Conservation (phyloP, 2,113 vertebrate genomes). For the Collichthys lucidus region DNA sequence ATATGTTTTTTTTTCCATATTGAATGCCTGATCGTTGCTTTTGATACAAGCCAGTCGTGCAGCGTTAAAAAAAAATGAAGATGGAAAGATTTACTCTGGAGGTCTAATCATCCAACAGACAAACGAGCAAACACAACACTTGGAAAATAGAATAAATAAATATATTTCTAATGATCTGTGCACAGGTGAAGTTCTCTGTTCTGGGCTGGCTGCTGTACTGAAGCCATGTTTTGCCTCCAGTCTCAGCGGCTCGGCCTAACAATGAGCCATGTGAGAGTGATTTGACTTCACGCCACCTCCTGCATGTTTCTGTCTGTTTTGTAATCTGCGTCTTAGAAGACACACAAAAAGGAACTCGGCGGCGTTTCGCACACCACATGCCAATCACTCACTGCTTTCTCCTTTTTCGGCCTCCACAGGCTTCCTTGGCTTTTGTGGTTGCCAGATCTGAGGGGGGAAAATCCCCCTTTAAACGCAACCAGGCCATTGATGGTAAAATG, state of each 20-base stretch:
- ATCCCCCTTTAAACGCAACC: conserved; percentile 67
- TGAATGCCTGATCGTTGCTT: neutral
- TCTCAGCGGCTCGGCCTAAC: conserved; percentile 26
- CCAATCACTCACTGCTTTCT: conserved; percentile 70
- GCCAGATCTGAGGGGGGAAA: conserved; percentile 68
- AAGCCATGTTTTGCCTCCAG: neutral
- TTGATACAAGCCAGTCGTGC: neutral
- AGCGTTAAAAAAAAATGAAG: neutral
- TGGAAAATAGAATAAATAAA: too few species aligned
- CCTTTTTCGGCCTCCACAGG: conserved; percentile 39
- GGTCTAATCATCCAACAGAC: too few species aligned
- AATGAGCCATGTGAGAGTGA: conserved; percentile 47
- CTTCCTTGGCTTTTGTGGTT: conserved; percentile 56
- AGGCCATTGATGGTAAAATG: conserved; percentile 67
- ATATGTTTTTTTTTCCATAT: neutral
- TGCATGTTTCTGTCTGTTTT: conserved; percentile 48
- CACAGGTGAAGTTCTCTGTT: neutral
- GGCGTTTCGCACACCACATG: conserved; percentile 43
- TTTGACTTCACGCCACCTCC: conserved; percentile 29
- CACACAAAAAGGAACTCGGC: conserved; percentile 36
- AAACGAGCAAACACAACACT: too few species aligned
- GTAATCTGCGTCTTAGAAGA: conserved; percentile 40
- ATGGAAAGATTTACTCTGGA: neutral
- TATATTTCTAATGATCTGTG: too few species aligned
- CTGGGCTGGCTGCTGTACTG: neutral